Evolutionary conservation across 2,888 invertebrate species (phyloP), one percentile per base, ranked within the genome.

Genomic region (Mesochorus sp.): DNA sequence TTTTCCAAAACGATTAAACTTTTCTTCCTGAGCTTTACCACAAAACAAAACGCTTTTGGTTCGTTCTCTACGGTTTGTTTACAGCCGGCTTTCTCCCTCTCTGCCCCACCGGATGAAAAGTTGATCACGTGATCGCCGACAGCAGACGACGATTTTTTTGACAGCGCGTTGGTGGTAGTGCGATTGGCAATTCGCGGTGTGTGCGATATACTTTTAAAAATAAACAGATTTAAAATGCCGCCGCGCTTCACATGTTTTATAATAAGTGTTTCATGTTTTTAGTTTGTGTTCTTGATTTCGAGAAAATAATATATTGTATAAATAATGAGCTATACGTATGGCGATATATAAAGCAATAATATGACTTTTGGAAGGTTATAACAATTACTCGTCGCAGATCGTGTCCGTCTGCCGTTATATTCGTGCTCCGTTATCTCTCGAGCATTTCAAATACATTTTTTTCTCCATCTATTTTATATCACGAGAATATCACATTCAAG

Each of bases 51-150:
- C 37, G 39, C 12, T 21, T 39, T 12, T 24, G n/a, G n/a, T n/a
- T n/a, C n/a, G n/a, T n/a, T n/a, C n/a, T 39, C 10, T 34, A 1
- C 21, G 24, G 19, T 66, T 24, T 66, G 51, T 66, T 17, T 39
- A 39, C 53, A 53, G n/a, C 66, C 37, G 51, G 51, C 31, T 51
- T 55, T 39, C 31, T 51, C 10, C 62, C 21, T 34, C 47, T 31
- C 37, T 57, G 14, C 21, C 17, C 47, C 6, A 24, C 5, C 26
- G 31, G n/a, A 6, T 10, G 34, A 19, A 3, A 24, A 2, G 39
- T 51, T n/a, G n/a, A 21, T 72, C 72, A 53, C 66, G 47, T 39
- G 19, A 47, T n/a, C n/a, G 51, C 34, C 39, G 76, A 44, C 57
- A 19, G 71, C 31, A 21, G 37, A 21, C n/a, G n/a, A n/a, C n/a